A percentile compares a stretch with the other conserved stretches of the same genome.
Evolutionary conservation across 2,113 vertebrate genomes (phyloP).

Genomic region (Scomber scombrus): DNA sequence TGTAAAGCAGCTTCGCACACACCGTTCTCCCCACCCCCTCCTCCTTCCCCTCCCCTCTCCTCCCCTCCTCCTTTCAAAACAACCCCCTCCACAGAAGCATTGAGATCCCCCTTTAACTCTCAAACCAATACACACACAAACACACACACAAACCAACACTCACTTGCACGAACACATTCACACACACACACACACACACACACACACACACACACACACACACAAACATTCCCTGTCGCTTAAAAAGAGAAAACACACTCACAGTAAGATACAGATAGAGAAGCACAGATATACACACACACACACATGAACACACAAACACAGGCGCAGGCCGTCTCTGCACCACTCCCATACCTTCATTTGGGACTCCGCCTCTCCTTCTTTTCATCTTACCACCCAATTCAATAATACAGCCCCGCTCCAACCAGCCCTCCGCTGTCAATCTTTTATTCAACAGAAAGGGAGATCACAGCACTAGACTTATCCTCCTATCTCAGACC

Average conservation of each 20-base stretch:
- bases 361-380: constrained; percentile 40
- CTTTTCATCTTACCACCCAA: constrained; percentile 48
- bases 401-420: constrained; percentile 63
- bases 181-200: constrained; percentile 22
- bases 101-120: constrained; percentile 66
- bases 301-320: constrained; percentile 11
- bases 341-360: constrained; percentile 53
- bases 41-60: not conserved
- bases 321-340: constrained; percentile 22
- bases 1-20: constrained; percentile 69
- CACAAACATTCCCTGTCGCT: constrained; percentile 28
- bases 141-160: constrained; percentile 14
- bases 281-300: not conserved
- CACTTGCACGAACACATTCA: not conserved
- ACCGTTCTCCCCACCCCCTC: not conserved
- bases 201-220: constrained; percentile 14
- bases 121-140: constrained; percentile 20
- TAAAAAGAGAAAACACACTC: constrained; percentile 15
- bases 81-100: constrained; percentile 57
- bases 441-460: constrained; percentile 71
- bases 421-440: constrained; percentile 38
- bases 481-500: constrained; percentile 46
- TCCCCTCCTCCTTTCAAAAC: constrained; percentile 54
- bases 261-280: constrained; percentile 12
- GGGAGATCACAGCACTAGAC: constrained; percentile 47